Evolutionary conservation across 2,888 invertebrate species (phyloP), one percentile per base, ranked within the genome.

Genomic region (Drosophila sordidula): DNA sequence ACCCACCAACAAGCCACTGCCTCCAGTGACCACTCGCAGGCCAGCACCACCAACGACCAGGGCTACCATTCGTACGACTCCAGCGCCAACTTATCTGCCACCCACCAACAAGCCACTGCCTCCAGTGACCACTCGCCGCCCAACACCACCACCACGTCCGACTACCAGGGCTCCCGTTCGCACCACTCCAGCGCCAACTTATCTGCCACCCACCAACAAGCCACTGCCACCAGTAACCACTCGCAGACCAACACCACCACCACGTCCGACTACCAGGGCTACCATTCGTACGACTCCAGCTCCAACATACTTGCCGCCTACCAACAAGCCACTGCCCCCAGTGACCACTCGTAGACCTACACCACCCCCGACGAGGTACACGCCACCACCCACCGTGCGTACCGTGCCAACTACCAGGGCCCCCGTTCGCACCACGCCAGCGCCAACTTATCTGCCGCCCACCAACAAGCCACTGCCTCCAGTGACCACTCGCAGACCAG

Each of bases 271-370:
- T 9, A 59, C 74, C 52, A 26, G 69, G 38, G 32, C 46, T 8
- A 41, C 65, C 0, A 1, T 44, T 25, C 67, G 67, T 6, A 65
- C 65, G n/a, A 67, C 67, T 22, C 65, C 45, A 72, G 29, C 80
- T 14, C 63, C 82, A 39, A 80, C 82, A 2, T 81, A 83, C 41
- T 61, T 83, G 68, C 77, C 80, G n/a, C 83, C 80, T 3, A 57
- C 75, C 9, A 77, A 79, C 29, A 73, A 68, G 42, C 76, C 79
- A 45, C 72, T 52, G 38, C 73, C 81, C 9, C 82, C 79, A 29
- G 72, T 71, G 6, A 76, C 77, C 4, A 73, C 66, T 61, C 77
- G 47, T 11, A 29, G 11, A 1, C 52, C 52, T 0, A 32, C 52
- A 4, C 52, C 18, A 52, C 41, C 42, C 14, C 29, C 52, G 1